Base-by-base conservation (phyloP, 2,797 vertebrate species). In the Gadopsis marmoratus region DNA sequence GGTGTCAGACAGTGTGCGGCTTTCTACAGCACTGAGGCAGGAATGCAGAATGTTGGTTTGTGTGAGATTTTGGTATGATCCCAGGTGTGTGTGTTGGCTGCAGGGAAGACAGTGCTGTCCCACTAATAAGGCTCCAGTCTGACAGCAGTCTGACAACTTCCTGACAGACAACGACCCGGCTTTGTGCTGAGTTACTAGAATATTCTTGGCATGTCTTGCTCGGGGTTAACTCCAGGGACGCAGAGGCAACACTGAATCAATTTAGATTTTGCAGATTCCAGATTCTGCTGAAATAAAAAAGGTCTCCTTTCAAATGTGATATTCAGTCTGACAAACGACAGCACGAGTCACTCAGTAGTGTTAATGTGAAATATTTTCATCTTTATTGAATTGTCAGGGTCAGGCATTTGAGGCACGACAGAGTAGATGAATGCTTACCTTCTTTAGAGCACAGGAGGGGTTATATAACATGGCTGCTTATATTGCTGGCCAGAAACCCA, bases 401-500 rank as follows among this genome's bases (percentile, higher is more conserved):
- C 56, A 71, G 79, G 74, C 63, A 87, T 72, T 80, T 68, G 29
- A 87, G 55, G 13, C 45, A 71, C 70, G 45, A 77, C 61, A 58
- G 60, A 56, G 43, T 9, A 31, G 47, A 79, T 65, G 51, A 75
- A 81, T 83, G 68, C 91, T 86, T 74, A 93, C 92, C 87, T 79
- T 81, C 50, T 29, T 33, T 7, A 14, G 29, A 67, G 69, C 21
- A 1, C 1, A 5, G 8, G 14, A 5, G 4, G 33, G 23, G 8
- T 76, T 70, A 16, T 39, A 31, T 58, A 69, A 67, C 51, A 8
- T n/a, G n/a, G 90, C 16, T 23, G 92, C 76, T 90, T 84, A 82
- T 84, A 93, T 94, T 95, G 95, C 95, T 93, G 95, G 96, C 97
- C 96, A 96, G 98, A 99, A 99, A 99, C 98, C 98, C 98, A 99